Percentiles rank a stretch among this genome's conserved stretches.
These are phyloP conservation scores for Chrysopilus asiliformis DNA, from an alignment of 2,888 invertebrate genomes.

Conservation along the genomic window DNA sequence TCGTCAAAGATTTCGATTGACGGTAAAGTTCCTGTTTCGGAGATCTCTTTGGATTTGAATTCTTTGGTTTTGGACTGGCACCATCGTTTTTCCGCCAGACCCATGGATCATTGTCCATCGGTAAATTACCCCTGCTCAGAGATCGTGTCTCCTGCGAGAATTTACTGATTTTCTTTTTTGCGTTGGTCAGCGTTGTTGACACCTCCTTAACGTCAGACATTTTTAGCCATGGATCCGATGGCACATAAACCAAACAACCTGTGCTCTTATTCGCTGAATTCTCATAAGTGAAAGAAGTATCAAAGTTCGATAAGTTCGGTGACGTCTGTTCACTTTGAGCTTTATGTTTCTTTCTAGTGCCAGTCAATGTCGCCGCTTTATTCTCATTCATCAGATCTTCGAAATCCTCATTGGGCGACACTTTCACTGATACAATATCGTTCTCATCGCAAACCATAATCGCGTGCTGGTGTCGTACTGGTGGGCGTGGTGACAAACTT, in stretches of 20 bases:
- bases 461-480: conserved; percentile 24
- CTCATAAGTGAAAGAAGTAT: conserved; percentile 22
- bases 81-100: conserved; percentile 20
- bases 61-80: conserved; percentile 2
- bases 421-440: conserved; percentile 21
- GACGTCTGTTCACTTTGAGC: conserved; percentile 36
- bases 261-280: conserved; percentile 23
- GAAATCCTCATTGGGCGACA: conserved; percentile 23
- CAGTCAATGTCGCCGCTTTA: conserved; percentile 2
- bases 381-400: conserved; percentile 12
- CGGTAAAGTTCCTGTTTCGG: conserved; percentile 19
- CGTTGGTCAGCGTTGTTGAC: neutral
- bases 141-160: conserved; percentile 17
- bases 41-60: conserved; percentile 10
- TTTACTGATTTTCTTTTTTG: conserved; percentile 5
- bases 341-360: conserved; percentile 20
- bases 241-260: conserved; percentile 28
- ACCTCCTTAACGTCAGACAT: conserved; percentile 20
- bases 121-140: conserved; percentile 16
- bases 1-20: conserved; percentile 21
- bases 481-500: conserved; percentile 24
- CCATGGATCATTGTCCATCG: conserved; percentile 25
- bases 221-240: conserved; percentile 35
- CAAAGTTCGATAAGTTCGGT: conserved; percentile 28
- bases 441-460: conserved; percentile 23